Percentiles rank a stretch among this genome's conserved stretches.
Evolutionary conservation across 2,113 vertebrate genomes (phyloP).

Genomic region (Sinocyclocheilus anophthalmus): DNA sequence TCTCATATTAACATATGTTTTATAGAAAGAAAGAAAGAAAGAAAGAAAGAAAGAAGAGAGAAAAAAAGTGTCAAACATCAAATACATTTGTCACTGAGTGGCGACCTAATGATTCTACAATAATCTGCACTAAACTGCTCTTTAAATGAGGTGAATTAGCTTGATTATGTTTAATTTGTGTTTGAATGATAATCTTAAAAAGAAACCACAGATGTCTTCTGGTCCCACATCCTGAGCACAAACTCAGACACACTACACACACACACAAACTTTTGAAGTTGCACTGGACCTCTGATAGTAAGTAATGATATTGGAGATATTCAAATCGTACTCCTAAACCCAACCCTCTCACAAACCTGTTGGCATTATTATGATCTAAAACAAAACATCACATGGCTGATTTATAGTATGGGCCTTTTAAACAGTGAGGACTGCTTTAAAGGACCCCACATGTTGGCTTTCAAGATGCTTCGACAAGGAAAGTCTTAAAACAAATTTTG

Average conservation of each 20-base stretch:
- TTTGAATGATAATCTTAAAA: slow-evolving; percentile 25
- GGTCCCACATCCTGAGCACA: slow-evolving; percentile 30
- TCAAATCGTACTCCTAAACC: neutral
- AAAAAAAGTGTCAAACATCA: neutral
- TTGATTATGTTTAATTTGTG: slow-evolving; percentile 24
- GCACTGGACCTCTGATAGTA: neutral
- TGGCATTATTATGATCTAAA: neutral
- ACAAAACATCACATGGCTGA: neutral
- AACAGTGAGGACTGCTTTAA: neutral
- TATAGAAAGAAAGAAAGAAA: neutral
- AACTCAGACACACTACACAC: neutral
- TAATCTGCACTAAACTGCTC: slow-evolving; percentile 15
- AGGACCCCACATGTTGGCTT: neutral
- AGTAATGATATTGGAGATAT: neutral
- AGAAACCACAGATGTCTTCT: slow-evolving; percentile 15
- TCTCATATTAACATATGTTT: neutral
- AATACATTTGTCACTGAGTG: neutral
- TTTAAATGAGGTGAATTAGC: slow-evolving; percentile 26
- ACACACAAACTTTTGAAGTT: neutral
- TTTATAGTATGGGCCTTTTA: neutral
- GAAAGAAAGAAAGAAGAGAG: neutral
- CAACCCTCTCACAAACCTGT: neutral
- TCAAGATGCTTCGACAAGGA: neutral
- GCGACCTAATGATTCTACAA: neutral
- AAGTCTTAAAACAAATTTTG: neutral